Evolutionary conservation across 2,888 invertebrate species (phyloP).

Genomic region (Malacosoma neustria): DNA sequence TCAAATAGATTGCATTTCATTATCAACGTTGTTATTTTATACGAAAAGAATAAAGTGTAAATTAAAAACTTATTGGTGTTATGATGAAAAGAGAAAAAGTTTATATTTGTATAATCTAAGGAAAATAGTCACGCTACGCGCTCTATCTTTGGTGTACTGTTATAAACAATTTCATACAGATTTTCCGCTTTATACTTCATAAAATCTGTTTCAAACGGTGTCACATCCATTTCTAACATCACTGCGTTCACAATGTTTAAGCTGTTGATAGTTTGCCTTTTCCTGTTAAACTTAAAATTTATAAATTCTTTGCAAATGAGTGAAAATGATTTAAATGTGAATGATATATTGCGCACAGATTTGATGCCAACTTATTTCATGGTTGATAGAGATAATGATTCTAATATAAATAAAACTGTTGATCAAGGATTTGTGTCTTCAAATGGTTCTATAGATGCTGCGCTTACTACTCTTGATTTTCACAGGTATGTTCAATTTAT

Average conservation of each 20-base stretch:
- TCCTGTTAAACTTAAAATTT: constrained; percentile 8
- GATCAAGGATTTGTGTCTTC: constrained; percentile 24
- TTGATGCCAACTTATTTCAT: constrained; percentile 81
- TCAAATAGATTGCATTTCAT: too few species aligned
- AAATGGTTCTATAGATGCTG: constrained; percentile 77
- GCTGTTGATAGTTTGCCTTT: constrained; percentile 12
- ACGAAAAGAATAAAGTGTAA: too few species aligned
- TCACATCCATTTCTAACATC: constrained; percentile 21
- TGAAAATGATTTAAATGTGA: constrained; percentile 65
- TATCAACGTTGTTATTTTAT: too few species aligned
- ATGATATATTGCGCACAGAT: constrained; percentile 81
- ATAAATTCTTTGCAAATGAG: constrained; percentile 23
- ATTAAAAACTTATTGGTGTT: too few species aligned
- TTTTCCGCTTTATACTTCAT: constrained; percentile 63
- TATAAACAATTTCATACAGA: neutral
- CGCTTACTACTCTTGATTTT: constrained; percentile 78
- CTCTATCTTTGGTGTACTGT: neutral
- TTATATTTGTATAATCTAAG: too few species aligned
- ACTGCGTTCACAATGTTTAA: constrained; percentile 1
- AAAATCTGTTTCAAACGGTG: constrained; percentile 34
- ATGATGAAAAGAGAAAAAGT: too few species aligned
- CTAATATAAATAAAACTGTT: constrained; percentile 19
- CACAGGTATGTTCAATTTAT: constrained; percentile 82
- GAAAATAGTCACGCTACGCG: too few species aligned
- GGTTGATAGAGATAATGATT: constrained; percentile 39